A percentile compares a stretch with the other conserved stretches of the same genome.
Conservation (phyloP, 1,140 invertebrate genomes). For the Gonioctena quinquepunctata region DNA sequence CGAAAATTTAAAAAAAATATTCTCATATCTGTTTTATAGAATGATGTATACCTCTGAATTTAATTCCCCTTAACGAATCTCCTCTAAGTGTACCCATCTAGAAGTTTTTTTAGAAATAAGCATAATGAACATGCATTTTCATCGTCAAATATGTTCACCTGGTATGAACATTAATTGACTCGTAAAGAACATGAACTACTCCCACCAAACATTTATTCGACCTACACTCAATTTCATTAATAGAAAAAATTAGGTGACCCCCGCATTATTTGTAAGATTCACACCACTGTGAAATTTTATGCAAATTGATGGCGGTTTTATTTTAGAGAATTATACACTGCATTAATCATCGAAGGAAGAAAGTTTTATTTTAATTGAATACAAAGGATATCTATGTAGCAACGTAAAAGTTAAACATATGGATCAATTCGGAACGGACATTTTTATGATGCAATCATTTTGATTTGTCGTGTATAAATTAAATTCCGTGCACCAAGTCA, state of each 20-base stretch:
- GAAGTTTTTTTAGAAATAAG: neutral
- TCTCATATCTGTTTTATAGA: no score
- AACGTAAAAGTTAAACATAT: neutral
- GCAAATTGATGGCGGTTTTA: neutral
- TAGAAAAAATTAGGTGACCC: slow-evolving; percentile 1
- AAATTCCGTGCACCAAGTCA: no score
- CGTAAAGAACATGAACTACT: neutral
- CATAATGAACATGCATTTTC: no score
- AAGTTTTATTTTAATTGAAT: neutral
- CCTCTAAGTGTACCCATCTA: neutral
- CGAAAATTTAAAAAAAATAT: no score
- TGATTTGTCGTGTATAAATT: no score
- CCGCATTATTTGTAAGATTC: slow-evolving; percentile 4
- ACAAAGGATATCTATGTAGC: neutral
- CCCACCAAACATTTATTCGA: neutral
- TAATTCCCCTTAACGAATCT: no score
- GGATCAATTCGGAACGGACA: neutral
- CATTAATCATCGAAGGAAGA: neutral
- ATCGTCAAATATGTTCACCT: neutral
- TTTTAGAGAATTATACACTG: neutral
- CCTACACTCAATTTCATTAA: neutral
- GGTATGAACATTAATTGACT: no score
- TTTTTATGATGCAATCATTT: no score
- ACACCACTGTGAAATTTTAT: slow-evolving; percentile 9
- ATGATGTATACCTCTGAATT: no score